Evolutionary conservation across 1,140 invertebrate species (phyloP).

Genomic region (Drosophila insularis): DNA sequence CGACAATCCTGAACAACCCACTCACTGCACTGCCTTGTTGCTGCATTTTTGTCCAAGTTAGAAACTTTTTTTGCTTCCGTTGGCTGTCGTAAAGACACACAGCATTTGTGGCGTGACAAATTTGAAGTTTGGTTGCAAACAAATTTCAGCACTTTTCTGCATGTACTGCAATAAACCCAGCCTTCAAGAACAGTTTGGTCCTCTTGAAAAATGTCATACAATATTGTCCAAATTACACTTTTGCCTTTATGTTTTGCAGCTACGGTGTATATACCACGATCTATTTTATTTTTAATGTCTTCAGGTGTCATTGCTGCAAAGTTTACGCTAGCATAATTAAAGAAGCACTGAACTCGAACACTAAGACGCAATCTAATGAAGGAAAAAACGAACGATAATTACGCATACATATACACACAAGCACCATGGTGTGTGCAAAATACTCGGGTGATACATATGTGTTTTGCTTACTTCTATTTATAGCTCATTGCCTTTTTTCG

Average conservation of each 20-base stretch:
- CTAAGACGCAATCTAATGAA: background rate
- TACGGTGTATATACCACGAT: background rate
- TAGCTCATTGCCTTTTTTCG: background rate
- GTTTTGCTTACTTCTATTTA: background rate
- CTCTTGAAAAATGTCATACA: slow-evolving; percentile 10
- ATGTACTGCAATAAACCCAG: slow-evolving; percentile 17
- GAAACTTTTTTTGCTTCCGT: slow-evolving; percentile 5
- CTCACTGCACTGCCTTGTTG: background rate
- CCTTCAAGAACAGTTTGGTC: slow-evolving; percentile 16
- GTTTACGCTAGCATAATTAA: background rate
- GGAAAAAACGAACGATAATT: background rate
- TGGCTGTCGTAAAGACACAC: slow-evolving; percentile 13
- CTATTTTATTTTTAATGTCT: background rate
- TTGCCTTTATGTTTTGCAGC: slow-evolving; percentile 14
- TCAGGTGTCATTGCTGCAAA: background rate
- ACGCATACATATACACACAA: background rate
- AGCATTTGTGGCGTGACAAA: slow-evolving; percentile 22
- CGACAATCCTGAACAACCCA: slow-evolving; percentile 39
- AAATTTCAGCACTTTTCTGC: slow-evolving; percentile 25
- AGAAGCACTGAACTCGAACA: background rate
- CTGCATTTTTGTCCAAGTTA: slow-evolving; percentile 12
- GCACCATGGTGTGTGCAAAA: background rate
- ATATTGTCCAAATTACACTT: slow-evolving; percentile 14
- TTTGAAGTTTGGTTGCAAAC: slow-evolving; percentile 33
- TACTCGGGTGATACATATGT: background rate